Base-by-base conservation (phyloP, 2,113 vertebrate genomes). In the Lamprotornis superbus region DNA sequence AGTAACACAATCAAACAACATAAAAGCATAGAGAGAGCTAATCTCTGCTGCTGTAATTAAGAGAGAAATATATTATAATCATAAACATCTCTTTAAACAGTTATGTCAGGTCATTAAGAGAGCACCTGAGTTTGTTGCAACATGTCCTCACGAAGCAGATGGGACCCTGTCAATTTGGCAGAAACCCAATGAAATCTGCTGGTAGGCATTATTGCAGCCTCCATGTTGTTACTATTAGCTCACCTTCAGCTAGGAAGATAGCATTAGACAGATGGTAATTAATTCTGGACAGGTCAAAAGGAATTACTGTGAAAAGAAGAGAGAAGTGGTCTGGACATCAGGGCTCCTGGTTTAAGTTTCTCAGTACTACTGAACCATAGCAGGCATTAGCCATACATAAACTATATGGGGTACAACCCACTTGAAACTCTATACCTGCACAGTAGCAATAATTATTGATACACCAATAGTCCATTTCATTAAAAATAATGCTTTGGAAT, bases 81-180 rank as follows among this genome's bases (percentile, higher is more conserved):
- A 95, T 92, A 95, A 97, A 77, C 24, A 79, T 91, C 68, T 65
- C 81, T 95, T 95, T 95, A 96, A 95, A 95, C 25, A 74, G 75
- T 94, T 93, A 93, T 91, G 95, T 96, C 91, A 97, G 94, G 71
- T 84, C 93, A 94, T 95, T 95, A 96, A 81, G 73, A 93, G 19
- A 92, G 40, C 90, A 96, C 73, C 91, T 96, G 93, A 97, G 53
- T 85, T 94, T 87, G 57, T 79, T 96, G 64, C 60, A 96, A 37
- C 31, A 49, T 78, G 50, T 92, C 68, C 91, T 93, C 79, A 83
- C 70, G 95, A 96, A 94, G 83, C 97, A 97, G 94, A 96, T 97
- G 96, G 88, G 75, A 78, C 50, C 20, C 57, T 79, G 47, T 88
- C n/a, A n/a, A 18, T 91, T 55, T 96, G 95, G 95, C 83, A 0